A percentile compares a stretch with the other conserved stretches of the same genome.
These are phyloP conservation scores for Hypotaenidia okinawae DNA, from an alignment of 2,797 vertebrate genomes.

Conservation along the genomic window DNA sequence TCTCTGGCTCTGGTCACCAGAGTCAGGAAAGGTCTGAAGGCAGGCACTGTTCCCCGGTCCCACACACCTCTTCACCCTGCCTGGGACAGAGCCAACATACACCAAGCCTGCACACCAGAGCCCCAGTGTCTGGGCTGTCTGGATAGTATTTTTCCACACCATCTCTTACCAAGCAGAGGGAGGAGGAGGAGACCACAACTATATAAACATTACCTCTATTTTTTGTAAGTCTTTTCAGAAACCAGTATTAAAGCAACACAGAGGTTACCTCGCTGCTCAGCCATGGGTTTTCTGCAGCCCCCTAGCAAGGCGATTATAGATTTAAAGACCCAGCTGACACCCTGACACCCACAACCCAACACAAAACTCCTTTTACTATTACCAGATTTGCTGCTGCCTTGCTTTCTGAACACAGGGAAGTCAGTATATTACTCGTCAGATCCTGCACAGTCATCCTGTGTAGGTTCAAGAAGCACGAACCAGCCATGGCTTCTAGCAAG, in stretches of 20 bases:
- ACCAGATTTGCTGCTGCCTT: not conserved
- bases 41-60: not conserved
- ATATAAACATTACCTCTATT: not conserved
- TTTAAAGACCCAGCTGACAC: not conserved
- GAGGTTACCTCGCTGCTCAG: not conserved
- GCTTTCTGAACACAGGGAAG: not conserved
- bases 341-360: not conserved
- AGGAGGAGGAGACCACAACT: not conserved
- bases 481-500: not conserved
- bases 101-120: accelerated
- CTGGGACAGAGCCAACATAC: not conserved
- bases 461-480: not conserved
- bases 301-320: not conserved
- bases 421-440: accelerated
- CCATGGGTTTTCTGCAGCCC: not conserved
- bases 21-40: slow-evolving; percentile 5
- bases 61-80: not conserved
- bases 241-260: not conserved
- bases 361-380: not conserved
- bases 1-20: not conserved
- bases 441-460: not conserved
- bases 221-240: not conserved
- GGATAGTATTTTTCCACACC: not conserved
- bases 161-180: not conserved
- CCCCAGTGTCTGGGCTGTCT: not conserved